These are phyloP conservation scores for Calliphora vomitoria DNA, from an alignment of 2,888 invertebrate species.

Conservation along the genomic window DNA sequence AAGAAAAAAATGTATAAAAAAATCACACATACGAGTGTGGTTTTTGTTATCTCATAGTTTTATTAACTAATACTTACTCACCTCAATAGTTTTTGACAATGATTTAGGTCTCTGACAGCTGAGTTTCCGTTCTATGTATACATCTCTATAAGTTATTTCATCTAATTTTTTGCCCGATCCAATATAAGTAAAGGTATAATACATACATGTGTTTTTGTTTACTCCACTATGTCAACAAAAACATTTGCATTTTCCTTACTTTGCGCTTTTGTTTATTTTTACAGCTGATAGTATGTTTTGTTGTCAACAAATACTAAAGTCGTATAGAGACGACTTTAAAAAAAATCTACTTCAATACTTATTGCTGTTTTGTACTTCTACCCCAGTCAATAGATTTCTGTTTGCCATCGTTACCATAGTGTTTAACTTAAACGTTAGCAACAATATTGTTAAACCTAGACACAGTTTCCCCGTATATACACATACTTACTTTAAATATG, in stretches of 20 bases:
- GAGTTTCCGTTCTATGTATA: no score
- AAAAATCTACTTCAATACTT: conserved; percentile 9
- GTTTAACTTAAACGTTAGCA: conserved; percentile 9
- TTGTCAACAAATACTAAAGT: background rate
- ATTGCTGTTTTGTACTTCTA: background rate
- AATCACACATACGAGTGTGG: no score
- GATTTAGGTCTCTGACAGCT: no score
- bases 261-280: background rate
- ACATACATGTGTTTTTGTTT: background rate
- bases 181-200: background rate
- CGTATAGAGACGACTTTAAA: background rate
- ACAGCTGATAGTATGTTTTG: background rate
- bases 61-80: no score
- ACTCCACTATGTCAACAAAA: conserved; percentile 1
- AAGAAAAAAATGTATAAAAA: no score
- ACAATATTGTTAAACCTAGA: background rate
- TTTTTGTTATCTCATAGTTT: no score
- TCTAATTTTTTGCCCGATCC: background rate
- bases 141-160: no score
- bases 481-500: no score
- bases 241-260: conserved; percentile 35
- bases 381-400: background rate
- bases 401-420: background rate
- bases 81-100: no score
- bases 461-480: no score